Conservation (phyloP, 2,797 vertebrate species). For the Coccyzus lansbergi region DNA sequence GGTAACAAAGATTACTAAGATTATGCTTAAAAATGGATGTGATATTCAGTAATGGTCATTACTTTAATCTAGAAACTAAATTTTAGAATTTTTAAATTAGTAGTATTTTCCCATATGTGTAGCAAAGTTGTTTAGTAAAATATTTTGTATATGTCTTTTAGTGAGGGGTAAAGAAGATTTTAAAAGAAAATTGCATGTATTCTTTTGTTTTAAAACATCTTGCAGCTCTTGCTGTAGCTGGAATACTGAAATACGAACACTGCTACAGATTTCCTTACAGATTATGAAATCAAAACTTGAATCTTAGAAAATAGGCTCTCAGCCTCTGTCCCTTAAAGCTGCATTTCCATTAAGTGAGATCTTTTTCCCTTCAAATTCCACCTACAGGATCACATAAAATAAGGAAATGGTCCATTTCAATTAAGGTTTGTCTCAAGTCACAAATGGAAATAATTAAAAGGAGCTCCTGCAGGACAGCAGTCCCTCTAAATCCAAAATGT, state of each 20-base stretch:
- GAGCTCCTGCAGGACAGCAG: constrained; percentile 30
- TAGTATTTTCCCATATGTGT: neutral
- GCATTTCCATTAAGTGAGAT: neutral
- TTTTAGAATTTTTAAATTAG: neutral
- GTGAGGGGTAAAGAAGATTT: neutral
- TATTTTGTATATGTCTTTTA: neutral
- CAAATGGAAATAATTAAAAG: constrained; percentile 68
- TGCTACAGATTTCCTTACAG: constrained; percentile 26
- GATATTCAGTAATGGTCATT: neutral
- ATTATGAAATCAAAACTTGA: constrained; percentile 42
- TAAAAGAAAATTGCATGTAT: neutral
- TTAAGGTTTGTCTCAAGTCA: neutral
- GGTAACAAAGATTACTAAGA: constrained; percentile 58
- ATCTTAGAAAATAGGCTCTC: constrained; percentile 27
- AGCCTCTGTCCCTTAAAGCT: constrained; percentile 21
- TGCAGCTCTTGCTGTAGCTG: neutral
- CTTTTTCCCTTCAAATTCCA: constrained; percentile 23
- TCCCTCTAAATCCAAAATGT: constrained; percentile 58
- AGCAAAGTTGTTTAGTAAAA: constrained; percentile 24
- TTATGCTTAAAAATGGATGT: constrained; percentile 30
- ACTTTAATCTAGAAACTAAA: constrained; percentile 26
- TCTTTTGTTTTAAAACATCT: constrained; percentile 34
- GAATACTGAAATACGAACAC: constrained; percentile 15
- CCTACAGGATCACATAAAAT: neutral
- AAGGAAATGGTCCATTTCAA: neutral